A percentile compares a stretch with the other conserved stretches of the same genome.
Evolutionary conservation across 2,888 invertebrate genomes (phyloP).

Genomic region (Lochmaea crataegi): DNA sequence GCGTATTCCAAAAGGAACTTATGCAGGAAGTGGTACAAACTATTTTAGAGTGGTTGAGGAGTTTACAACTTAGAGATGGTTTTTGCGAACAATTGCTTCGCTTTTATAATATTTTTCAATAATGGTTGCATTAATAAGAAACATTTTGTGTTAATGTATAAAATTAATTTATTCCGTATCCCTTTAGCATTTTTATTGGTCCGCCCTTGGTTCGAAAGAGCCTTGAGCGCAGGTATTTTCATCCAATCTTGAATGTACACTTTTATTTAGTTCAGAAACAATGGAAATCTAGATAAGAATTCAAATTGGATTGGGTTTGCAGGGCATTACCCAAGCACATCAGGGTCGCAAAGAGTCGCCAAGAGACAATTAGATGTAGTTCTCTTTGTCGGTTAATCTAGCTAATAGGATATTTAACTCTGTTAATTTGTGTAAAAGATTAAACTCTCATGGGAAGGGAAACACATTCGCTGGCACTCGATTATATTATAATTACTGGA

Average conservation of each 20-base stretch:
- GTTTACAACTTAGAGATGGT: too few relatives aligned
- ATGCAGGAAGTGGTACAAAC: too few relatives aligned
- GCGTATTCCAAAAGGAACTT: too few relatives aligned
- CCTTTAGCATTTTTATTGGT: background rate
- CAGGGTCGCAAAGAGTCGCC: conserved; percentile 15
- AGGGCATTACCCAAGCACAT: conserved; percentile 30
- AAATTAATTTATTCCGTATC: background rate
- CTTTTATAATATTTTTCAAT: too few relatives aligned
- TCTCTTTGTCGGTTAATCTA: conserved; percentile 33
- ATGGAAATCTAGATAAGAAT: conserved; percentile 49
- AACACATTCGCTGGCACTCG: conserved; percentile 19
- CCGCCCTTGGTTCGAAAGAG: conserved; percentile 5
- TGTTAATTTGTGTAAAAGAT: conserved; percentile 24
- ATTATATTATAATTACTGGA: conserved; percentile 12
- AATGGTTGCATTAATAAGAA: too few relatives aligned
- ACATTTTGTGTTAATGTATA: too few relatives aligned
- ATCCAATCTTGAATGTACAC: conserved; percentile 36
- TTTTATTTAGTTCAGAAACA: conserved; percentile 41
- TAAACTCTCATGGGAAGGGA: conserved; percentile 6
- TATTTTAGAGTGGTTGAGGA: too few relatives aligned
- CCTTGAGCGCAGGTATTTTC: conserved; percentile 37
- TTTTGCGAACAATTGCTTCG: too few relatives aligned
- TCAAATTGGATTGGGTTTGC: conserved; percentile 47
- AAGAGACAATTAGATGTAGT: conserved; percentile 33
- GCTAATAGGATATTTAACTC: conserved; percentile 37